Evolutionary conservation across 2,888 invertebrate genomes (phyloP), one percentile per base, ranked within the genome.

Genomic region (Thereva unica): DNA sequence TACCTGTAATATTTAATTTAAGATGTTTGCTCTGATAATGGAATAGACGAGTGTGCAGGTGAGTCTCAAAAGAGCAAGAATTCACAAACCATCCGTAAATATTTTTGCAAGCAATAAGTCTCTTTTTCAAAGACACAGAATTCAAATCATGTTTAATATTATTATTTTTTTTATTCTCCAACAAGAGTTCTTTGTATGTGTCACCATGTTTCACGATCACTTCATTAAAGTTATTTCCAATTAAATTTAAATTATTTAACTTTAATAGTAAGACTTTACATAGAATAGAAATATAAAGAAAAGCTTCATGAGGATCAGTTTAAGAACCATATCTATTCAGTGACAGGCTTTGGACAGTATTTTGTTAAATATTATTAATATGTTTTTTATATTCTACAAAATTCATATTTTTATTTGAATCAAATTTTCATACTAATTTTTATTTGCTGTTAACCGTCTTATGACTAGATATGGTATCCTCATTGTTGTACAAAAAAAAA

Each of bases 31-130:
- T 65, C 52, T 69, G 67, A 67, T 41, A 42, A 40, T 65, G 67
- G 65, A 67, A 67, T 57, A 61, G 67, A 67, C 55, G 55, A 63
- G 54, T 52, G 50, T 64, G 56, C 70, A 70, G 70, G 70, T 70
- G 70, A 70, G 70, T 70, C 64, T 64, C 23, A 56, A 47, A 23
- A 52, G 49, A 67, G 49, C 61, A 61, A 67, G 23, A 45, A 57
- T 44, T 53, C 54, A 35, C 34, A 49, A 37, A 64, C 34, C 40
- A 50, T 50, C 23, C 23, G 23, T 23, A 23, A 23, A 23, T 23
- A 23, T 23, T 23, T 23, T 23, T 23, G 34, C 61, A 61, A 61
- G 50, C 61, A 50, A 59, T 12, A 37, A 49, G 49, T 61, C 23
- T 61, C 50, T 45, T 49, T 50, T 61, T 9, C 40, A 61, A 61